A percentile compares a stretch with the other conserved stretches of the same genome.
Evolutionary conservation across 2,113 vertebrate genomes (phyloP).

Genomic region (Lepidothrix coronata): DNA sequence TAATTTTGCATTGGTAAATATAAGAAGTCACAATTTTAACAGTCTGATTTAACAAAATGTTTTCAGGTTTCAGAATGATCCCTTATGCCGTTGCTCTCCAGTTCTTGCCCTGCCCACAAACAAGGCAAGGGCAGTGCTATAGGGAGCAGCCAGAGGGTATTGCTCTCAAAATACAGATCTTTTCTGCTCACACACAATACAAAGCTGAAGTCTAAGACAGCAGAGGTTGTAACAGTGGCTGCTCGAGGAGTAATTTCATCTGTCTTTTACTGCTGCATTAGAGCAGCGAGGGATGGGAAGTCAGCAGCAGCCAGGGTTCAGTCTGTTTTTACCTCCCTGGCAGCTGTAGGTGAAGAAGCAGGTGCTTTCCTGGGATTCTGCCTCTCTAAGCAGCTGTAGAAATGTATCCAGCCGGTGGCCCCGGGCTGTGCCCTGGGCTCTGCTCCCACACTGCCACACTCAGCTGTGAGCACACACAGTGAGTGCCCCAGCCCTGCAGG

Average conservation of each 20-base stretch:
- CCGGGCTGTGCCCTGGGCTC: not conserved
- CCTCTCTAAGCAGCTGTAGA: not conserved
- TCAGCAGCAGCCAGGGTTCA: not conserved
- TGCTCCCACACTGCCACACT: accelerated
- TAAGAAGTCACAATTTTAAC: not conserved
- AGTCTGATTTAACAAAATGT: not conserved
- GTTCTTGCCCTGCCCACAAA: not conserved
- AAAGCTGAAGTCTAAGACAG: not conserved
- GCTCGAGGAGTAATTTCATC: not conserved
- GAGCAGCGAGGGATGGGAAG: not conserved
- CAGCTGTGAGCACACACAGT: not conserved
- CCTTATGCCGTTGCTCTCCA: not conserved
- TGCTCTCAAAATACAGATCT: not conserved
- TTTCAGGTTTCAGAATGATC: not conserved
- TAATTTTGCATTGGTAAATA: not conserved
- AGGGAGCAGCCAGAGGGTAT: not conserved
- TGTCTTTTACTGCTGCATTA: not conserved
- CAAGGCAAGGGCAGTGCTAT: accelerated
- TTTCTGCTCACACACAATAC: not conserved
- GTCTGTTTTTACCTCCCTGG: not conserved
- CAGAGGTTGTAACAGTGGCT: not conserved
- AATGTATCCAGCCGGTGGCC: not conserved
- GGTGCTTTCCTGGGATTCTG: conserved; percentile 13
- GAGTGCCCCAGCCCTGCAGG: not conserved
- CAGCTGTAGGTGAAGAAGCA: conserved; percentile 48